These are phyloP conservation scores for Macrocentrus cingulum DNA, from an alignment of 1,140 invertebrate species.

Conservation along the genomic window DNA sequence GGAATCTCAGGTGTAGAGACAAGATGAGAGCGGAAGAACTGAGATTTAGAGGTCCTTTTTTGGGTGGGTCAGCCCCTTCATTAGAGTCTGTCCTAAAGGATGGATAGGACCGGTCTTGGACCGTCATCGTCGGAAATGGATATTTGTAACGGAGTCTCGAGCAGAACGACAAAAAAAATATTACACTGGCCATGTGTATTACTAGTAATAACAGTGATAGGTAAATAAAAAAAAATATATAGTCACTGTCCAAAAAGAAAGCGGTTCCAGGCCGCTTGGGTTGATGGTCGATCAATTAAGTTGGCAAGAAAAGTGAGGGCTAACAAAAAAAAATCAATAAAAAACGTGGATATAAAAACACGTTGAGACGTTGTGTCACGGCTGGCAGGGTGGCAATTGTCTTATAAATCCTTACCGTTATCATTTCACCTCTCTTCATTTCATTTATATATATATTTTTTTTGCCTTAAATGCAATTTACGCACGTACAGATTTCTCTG, in stretches of 20 bases:
- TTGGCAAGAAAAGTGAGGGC: constrained; percentile 12
- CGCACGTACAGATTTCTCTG: constrained; percentile 4
- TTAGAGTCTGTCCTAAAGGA: constrained; percentile 20
- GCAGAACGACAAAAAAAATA: constrained; percentile 3
- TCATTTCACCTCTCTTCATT: constrained; percentile 10
- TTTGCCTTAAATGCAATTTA: neutral
- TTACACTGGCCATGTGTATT: no score
- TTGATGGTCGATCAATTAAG: constrained; percentile 44
- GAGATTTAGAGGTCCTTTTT: constrained; percentile 8
- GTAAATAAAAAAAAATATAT: neutral
- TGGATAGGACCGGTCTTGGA: constrained; percentile 24
- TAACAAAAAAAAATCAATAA: constrained; percentile 11
- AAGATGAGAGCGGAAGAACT: neutral
- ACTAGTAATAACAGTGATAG: no score
- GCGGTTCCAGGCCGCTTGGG: constrained; percentile 30
- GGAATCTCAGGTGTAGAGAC: neutral
- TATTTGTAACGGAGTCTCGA: constrained; percentile 5
- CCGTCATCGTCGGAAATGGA: constrained; percentile 18
- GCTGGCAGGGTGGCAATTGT: constrained; percentile 8
- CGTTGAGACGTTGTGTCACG: constrained; percentile 8
- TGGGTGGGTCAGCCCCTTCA: constrained; percentile 17
- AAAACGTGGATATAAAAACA: no score
- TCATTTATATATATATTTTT: constrained; percentile 3
- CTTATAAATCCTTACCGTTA: neutral
- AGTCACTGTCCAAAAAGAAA: constrained; percentile 28